Percentiles rank a stretch among this genome's conserved stretches.
Evolutionary conservation across 2,888 invertebrate species (phyloP).

Genomic region (Cistogaster globosa): DNA sequence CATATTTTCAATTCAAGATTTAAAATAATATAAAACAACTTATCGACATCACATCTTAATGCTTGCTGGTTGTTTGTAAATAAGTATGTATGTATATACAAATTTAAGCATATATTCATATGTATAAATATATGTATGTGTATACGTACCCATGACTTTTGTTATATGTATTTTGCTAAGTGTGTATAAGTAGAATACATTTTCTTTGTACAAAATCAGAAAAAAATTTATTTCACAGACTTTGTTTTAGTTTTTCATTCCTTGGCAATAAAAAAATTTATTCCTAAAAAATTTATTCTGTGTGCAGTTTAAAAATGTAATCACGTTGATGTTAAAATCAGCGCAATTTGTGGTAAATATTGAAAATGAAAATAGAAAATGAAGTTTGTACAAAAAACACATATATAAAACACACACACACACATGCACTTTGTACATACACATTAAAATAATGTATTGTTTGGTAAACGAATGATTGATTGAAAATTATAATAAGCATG

Average conservation of each 20-base stretch:
- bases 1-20: too few relatives aligned
- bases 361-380: conserved; percentile 56
- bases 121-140: too few relatives aligned
- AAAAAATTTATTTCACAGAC: conserved; percentile 25
- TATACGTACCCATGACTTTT: too few relatives aligned
- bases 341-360: conserved; percentile 67
- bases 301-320: conserved; percentile 63
- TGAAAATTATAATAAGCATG: conserved; percentile 60
- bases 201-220: conserved; percentile 31
- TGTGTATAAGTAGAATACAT: background rate
- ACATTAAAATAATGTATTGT: conserved; percentile 35
- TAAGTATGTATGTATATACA: too few relatives aligned
- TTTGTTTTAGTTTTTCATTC: background rate
- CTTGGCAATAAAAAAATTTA: background rate
- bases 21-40: too few relatives aligned
- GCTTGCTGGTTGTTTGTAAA: too few relatives aligned
- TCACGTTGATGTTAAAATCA: conserved; percentile 68
- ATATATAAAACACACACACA: background rate
- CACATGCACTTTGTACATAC: background rate
- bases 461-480: conserved; percentile 60
- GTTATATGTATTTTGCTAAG: too few relatives aligned
- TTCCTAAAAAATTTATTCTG: conserved; percentile 19
- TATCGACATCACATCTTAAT: too few relatives aligned
- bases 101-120: too few relatives aligned
- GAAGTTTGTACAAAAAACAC: background rate